These are phyloP conservation scores for Choristoneura rosaceana DNA, from an alignment of 2,888 invertebrate species.

Conservation along the genomic window DNA sequence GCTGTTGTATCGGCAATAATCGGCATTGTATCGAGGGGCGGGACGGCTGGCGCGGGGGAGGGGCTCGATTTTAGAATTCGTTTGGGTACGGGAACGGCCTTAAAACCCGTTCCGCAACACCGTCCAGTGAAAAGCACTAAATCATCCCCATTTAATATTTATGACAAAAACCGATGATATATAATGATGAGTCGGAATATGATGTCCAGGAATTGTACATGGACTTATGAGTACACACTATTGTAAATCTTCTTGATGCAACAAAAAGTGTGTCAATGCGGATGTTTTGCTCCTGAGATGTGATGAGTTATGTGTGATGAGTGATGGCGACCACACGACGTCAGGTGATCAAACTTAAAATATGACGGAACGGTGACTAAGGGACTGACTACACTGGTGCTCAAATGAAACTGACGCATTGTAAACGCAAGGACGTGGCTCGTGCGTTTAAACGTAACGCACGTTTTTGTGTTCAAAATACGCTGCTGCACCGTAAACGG, in stretches of 20 bases:
- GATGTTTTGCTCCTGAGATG: constrained; percentile 33
- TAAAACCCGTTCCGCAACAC: constrained; percentile 3
- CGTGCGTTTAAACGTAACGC: too few species aligned
- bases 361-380: too few species aligned
- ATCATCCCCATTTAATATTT: constrained; percentile 30
- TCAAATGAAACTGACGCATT: too few species aligned
- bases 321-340: constrained; percentile 32
- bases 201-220: constrained; percentile 32
- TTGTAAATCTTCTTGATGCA: constrained; percentile 21
- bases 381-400: too few species aligned
- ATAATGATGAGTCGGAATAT: constrained; percentile 36
- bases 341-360: constrained; percentile 4
- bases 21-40: too few species aligned
- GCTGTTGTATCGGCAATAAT: too few species aligned
- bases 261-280: constrained; percentile 37
- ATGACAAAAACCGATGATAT: constrained; percentile 31
- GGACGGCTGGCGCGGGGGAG: too few species aligned
- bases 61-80: too few species aligned
- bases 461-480: too few species aligned
- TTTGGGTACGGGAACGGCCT: too few species aligned
- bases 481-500: too few species aligned
- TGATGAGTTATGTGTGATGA: constrained; percentile 19
- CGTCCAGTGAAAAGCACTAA: constrained; percentile 20
- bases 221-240: constrained; percentile 20
- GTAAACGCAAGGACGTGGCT: too few species aligned